Evolutionary conservation across 2,797 vertebrate genomes (phyloP).

Genomic region (Simalia tracyae): DNA sequence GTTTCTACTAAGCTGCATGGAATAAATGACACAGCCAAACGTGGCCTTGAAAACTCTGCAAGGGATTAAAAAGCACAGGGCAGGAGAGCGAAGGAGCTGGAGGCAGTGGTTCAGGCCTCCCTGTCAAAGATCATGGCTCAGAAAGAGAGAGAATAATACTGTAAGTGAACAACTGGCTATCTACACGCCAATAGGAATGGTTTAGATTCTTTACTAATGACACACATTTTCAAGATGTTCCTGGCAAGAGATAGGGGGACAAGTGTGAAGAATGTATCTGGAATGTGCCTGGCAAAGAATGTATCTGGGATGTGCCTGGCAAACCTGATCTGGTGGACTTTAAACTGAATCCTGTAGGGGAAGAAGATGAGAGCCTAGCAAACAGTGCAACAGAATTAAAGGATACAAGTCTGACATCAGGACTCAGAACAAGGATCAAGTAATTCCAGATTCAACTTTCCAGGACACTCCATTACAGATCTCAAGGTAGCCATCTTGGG

Average conservation of each 20-base stretch:
- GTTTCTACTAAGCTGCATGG: neutral
- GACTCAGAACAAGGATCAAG: neutral
- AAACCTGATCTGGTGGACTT: neutral
- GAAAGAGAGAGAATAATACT: neutral
- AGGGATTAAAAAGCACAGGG: neutral
- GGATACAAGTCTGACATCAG: neutral
- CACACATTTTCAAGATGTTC: neutral
- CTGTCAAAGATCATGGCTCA: neutral
- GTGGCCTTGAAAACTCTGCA: neutral
- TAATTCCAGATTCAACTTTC: neutral
- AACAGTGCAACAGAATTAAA: neutral
- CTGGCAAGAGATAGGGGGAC: neutral
- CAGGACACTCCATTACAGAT: neutral
- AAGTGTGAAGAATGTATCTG: neutral
- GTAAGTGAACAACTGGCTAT: neutral
- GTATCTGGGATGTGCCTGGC: neutral
- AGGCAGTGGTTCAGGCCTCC: neutral
- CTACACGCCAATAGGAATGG: neutral
- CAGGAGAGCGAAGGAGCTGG: neutral
- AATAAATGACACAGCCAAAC: neutral
- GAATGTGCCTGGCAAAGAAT: neutral
- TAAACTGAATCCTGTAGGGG: neutral
- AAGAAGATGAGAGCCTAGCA: neutral
- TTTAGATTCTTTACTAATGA: neutral
- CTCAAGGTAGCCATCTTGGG: neutral